Evolutionary conservation across 2,888 invertebrate genomes (phyloP).

Genomic region (Strigamia crassipes): DNA sequence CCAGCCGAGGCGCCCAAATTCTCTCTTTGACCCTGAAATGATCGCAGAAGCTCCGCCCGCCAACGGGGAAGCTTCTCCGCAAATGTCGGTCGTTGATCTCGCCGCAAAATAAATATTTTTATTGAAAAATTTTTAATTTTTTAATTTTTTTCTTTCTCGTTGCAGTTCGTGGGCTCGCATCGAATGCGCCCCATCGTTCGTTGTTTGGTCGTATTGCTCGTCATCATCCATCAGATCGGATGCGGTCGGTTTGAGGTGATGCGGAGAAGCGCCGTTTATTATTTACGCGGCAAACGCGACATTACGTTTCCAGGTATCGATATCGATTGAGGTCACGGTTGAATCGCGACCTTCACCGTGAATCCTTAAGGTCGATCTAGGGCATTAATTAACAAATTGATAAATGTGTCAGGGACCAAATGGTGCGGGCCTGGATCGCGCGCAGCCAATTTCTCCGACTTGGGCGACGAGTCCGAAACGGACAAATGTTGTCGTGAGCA

Average conservation of each 20-base stretch:
- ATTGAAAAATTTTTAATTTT: neutral
- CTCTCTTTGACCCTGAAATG: conserved; percentile 27
- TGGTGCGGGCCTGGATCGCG: conserved; percentile 91
- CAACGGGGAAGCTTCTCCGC: neutral
- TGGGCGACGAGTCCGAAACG: conserved; percentile 73
- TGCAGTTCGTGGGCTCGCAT: conserved; percentile 13
- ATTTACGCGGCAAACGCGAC: conserved; percentile 7
- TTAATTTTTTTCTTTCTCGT: neutral
- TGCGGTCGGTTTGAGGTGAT: conserved; percentile 35
- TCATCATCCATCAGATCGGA: neutral
- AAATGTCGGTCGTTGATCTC: conserved; percentile 20
- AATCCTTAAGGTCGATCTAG: neutral
- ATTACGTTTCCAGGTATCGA: conserved; percentile 41
- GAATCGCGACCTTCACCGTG: conserved; percentile 8
- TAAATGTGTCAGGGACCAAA: conserved; percentile 67
- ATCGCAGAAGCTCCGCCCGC: conserved; percentile 30
- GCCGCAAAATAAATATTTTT: neutral
- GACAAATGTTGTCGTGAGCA: conserved; percentile 85
- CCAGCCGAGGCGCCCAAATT: conserved; percentile 3
- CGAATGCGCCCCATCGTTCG: conserved; percentile 8
- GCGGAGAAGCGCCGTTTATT: neutral
- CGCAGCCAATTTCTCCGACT: conserved; percentile 79
- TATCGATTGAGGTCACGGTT: conserved; percentile 15
- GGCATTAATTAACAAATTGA: neutral
- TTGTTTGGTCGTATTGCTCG: neutral